Evolutionary conservation across 1,140 invertebrate genomes (phyloP), one percentile per base, ranked within the genome.

Genomic region (Zophobas atratus): DNA sequence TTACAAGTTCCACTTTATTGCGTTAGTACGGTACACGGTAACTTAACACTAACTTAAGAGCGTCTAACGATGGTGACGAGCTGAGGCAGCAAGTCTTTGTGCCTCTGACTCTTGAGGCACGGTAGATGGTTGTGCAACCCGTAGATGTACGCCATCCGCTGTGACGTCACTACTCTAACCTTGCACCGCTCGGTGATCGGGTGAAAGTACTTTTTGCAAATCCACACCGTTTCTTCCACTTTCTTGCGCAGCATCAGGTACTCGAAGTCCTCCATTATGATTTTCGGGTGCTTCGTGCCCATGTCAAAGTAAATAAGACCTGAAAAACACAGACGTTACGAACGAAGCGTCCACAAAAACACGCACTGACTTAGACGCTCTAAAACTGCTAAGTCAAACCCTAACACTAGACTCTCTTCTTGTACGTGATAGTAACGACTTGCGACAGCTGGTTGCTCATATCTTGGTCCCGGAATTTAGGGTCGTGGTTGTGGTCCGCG

Each of bases 221-320:
- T 79, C 81, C 81, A 82, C 0, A 77, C 49, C 6, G 81, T 82
- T 33, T 80, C 78, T 8, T 77, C 67, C 6, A 71, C 8, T 76
- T 75, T 77, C 55, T 76, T 78, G 48, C 75, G 57, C 6, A 57
- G 49, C 2, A 83, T 70, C n/a, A 82, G 35, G 56, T 76, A 83
- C 57, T 83, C 80, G 63, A 81, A 75, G 32, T 77, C 48, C 1
- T 83, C 71, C 6, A 83, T 34, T 3, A 83, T 77, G 60, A 83
- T 82, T 77, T 83, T 83, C 5, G 82, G 82, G 6, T 83, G 81
- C 67, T 83, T 83, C 6, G 77, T 79, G n/a, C 79, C 82, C 32
- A 70, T 75, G 32, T 79, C 77, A 48, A 83, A 83, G 48, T 79
- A 83, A 57, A 83, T 81, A 1, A 53, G 38, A 3, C 81, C 82